These are phyloP conservation scores for Cebidichthys violaceus DNA, from an alignment of 2,113 vertebrate genomes.

Conservation along the genomic window DNA sequence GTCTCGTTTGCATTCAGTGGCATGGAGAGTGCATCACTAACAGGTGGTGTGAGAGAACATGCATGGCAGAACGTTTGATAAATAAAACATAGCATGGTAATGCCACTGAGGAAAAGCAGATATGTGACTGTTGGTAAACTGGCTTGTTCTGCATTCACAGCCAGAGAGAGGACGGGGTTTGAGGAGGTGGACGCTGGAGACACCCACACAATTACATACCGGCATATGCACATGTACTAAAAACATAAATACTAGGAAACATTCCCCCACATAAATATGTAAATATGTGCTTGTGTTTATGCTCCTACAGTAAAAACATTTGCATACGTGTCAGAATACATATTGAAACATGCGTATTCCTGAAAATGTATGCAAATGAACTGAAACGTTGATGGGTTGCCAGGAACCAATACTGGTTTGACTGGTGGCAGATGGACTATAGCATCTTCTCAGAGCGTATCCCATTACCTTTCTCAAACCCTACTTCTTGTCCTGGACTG, in stretches of 20 bases:
- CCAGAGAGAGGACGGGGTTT: conserved; percentile 29
- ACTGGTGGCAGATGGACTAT: conserved; percentile 57
- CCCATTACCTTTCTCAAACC: conserved; percentile 53
- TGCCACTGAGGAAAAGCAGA: conserved; percentile 60
- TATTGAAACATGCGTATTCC: conserved; percentile 58
- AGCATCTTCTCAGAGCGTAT: conserved; percentile 49
- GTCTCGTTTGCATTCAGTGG: conserved; percentile 80
- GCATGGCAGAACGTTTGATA: conserved; percentile 76
- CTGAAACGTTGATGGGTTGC: conserved; percentile 44
- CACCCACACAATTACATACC: conserved; percentile 1
- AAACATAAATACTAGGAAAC: conserved; percentile 45
- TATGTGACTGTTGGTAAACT: conserved; percentile 69
- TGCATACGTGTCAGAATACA: conserved; percentile 55
- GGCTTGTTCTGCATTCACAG: conserved; percentile 45
- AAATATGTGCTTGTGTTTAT: conserved; percentile 50
- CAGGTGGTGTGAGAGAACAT: conserved; percentile 78
- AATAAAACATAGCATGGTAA: conserved; percentile 85
- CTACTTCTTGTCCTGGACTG: conserved; percentile 45
- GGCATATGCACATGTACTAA: not conserved
- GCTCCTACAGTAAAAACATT: conserved; percentile 32
- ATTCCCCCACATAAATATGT: conserved; percentile 36
- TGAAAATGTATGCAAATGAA: conserved; percentile 64
- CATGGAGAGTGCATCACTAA: conserved; percentile 77
- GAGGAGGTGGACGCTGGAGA: conserved; percentile 41
- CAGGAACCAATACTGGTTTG: conserved; percentile 27